Evolutionary conservation across 2,888 invertebrate genomes (phyloP).

Genomic region (Tanypteryx hageni): DNA sequence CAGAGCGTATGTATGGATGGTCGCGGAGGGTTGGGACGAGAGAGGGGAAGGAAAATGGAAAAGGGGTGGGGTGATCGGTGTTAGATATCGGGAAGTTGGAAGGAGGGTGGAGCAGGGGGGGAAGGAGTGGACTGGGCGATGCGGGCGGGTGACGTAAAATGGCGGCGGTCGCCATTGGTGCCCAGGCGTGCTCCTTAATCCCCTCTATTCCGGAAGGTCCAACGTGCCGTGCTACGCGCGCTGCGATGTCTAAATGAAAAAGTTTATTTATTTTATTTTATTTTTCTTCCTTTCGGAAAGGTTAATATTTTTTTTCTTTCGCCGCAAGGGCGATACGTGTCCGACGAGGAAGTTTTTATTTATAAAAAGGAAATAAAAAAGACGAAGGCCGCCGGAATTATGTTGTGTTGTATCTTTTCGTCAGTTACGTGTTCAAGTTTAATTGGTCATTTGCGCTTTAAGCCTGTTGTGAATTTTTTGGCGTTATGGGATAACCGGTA

Average conservation of each 20-base stretch:
- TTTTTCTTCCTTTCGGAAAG: not conserved
- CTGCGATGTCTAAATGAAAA: not conserved
- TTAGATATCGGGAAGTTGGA: too few species aligned
- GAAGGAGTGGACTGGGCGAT: not conserved
- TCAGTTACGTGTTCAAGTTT: not conserved
- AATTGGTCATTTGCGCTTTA: not conserved
- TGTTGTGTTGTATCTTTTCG: not conserved
- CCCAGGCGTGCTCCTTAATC: constrained; percentile 10
- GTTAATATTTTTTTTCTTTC: too few species aligned
- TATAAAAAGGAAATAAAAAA: too few species aligned
- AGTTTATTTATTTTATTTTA: not conserved
- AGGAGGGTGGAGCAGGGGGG: not conserved
- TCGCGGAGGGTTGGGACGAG: not conserved
- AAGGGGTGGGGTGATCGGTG: not conserved
- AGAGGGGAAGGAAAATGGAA: not conserved
- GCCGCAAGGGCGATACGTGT: too few species aligned
- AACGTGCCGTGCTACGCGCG: not conserved
- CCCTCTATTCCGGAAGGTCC: not conserved
- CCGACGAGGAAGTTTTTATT: too few species aligned
- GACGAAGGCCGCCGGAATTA: not conserved
- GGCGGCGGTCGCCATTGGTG: not conserved
- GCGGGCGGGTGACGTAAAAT: not conserved
- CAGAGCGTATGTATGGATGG: not conserved
- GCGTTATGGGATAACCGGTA: not conserved
- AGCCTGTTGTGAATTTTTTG: not conserved